Conservation (phyloP, 2,797 vertebrate genomes). For the Scolopax bukidnonensis region DNA sequence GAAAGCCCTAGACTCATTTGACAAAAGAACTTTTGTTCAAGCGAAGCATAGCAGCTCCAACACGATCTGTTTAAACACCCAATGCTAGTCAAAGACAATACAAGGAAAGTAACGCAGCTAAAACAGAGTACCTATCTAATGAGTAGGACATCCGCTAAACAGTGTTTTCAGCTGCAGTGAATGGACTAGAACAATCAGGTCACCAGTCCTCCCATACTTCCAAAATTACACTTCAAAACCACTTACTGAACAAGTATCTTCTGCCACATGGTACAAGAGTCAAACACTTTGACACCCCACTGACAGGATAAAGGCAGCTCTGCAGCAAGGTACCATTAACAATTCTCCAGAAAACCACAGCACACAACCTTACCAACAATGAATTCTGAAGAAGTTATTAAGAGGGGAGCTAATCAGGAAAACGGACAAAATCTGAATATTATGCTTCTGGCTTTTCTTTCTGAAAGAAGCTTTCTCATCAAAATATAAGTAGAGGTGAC, state of each 20-base stretch:
- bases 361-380: not conserved
- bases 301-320: not conserved
- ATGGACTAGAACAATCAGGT: not conserved
- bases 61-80: conserved; percentile 15
- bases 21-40: not conserved
- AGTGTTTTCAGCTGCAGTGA: not conserved
- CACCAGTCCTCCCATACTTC: not conserved
- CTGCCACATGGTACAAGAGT: not conserved
- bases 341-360: not conserved
- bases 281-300: not conserved
- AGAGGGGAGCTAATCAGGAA: not conserved
- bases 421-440: not conserved
- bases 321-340: accelerated
- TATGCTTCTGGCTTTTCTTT: not conserved
- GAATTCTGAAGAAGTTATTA: not conserved
- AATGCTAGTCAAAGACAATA: not conserved
- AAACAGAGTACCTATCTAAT: not conserved
- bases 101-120: conserved; percentile 11
- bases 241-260: accelerated
- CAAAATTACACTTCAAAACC: not conserved
- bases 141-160: not conserved
- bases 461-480: not conserved
- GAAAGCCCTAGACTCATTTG: not conserved
- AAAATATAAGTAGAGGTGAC: not conserved
- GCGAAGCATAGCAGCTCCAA: not conserved